Conservation (phyloP, 2,113 vertebrate genomes). For the Microcebus murinus region DNA sequence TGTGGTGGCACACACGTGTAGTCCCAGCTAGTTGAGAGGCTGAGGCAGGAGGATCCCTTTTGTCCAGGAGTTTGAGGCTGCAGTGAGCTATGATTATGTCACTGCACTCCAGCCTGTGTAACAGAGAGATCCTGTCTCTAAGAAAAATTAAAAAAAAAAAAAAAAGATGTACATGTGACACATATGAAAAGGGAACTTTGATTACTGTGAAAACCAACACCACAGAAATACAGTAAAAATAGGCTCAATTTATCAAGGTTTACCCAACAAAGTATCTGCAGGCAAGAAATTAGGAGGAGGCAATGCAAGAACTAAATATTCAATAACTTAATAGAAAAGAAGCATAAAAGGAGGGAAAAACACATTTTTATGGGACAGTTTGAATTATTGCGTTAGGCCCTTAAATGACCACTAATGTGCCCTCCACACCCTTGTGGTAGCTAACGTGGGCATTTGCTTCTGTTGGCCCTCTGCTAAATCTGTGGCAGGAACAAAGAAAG, state of each 20-base stretch:
- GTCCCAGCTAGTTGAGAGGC: no score
- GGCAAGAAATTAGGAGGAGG: neutral
- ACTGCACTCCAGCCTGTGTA: no score
- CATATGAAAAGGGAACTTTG: neutral
- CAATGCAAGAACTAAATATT: neutral
- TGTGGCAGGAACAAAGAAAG: neutral
- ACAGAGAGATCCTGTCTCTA: no score
- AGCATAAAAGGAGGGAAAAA: neutral
- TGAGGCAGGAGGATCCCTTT: no score
- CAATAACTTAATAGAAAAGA: neutral
- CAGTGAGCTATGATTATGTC: no score
- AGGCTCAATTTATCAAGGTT: neutral
- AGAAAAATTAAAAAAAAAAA: no score
- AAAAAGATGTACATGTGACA: neutral
- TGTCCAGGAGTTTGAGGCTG: no score
- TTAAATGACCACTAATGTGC: neutral
- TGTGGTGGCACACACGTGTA: no score
- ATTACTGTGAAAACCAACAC: neutral
- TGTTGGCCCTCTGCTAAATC: neutral
- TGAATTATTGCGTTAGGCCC: neutral
- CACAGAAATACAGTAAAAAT: neutral
- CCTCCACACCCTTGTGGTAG: neutral
- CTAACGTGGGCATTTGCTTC: neutral
- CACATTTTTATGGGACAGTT: neutral
- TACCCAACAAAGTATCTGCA: neutral